Conservation (phyloP, 2,797 vertebrate genomes). For the Eulemur coronatus region DNA sequence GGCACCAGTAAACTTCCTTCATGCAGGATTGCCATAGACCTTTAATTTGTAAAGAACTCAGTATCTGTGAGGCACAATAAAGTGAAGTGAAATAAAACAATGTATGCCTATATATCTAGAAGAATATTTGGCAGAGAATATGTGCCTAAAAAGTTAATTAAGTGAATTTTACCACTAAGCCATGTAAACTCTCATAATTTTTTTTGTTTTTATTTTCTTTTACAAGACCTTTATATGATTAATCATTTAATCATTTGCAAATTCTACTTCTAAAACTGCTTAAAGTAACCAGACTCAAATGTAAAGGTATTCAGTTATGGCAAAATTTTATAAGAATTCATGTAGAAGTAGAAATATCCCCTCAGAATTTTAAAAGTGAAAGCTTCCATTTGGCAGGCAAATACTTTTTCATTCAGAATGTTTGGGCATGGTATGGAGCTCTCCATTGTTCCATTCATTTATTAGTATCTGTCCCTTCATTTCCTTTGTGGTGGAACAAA, state of each 20-base stretch:
- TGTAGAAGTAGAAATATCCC: background rate
- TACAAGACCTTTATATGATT: background rate
- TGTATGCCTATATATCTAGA: background rate
- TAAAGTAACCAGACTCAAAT: background rate
- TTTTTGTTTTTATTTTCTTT: background rate
- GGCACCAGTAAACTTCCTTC: background rate
- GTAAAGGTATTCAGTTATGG: background rate
- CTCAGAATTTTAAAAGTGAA: background rate
- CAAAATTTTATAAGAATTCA: background rate
- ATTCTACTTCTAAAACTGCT: background rate
- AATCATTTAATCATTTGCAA: background rate
- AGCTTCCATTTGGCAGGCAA: background rate
- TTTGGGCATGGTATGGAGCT: background rate
- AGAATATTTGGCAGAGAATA: background rate
- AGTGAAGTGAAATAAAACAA: background rate
- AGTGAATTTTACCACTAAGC: background rate
- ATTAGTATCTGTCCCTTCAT: background rate
- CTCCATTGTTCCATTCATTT: background rate
- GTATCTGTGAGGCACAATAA: background rate
- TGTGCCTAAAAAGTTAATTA: background rate
- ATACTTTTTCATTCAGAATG: background rate
- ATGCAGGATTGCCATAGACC: background rate
- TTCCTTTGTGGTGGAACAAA: background rate
- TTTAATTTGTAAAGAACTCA: background rate
- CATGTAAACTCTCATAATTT: background rate